phyloP scores from a whole-genome alignment of 2,113 vertebrate genomes.

The Brachyhypopomus occidentalis region DNA sequence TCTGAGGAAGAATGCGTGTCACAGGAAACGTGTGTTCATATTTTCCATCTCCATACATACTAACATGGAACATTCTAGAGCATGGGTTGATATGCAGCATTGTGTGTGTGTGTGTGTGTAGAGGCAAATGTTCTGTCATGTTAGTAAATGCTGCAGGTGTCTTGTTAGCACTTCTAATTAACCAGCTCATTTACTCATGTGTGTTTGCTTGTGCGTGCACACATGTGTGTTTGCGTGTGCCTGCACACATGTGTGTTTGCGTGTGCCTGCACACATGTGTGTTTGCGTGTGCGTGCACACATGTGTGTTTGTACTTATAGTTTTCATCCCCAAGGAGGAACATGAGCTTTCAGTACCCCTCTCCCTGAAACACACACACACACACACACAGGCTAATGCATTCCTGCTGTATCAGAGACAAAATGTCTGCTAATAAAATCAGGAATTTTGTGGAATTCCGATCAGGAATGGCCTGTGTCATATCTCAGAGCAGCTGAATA shows the following conservation, averaged over 20 bases:
- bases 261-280: slow-evolving; percentile 18
- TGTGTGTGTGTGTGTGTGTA: no score
- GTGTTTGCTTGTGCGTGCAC: slow-evolving; percentile 15
- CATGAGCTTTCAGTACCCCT: slow-evolving; percentile 7
- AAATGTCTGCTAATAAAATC: slow-evolving; percentile 43
- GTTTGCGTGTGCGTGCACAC: slow-evolving; percentile 10
- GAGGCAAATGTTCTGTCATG: slow-evolving; percentile 17
- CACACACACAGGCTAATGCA: slow-evolving; percentile 27
- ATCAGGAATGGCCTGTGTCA: slow-evolving; percentile 9
- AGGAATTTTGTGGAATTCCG: slow-evolving; percentile 34
- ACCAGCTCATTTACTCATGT: slow-evolving; percentile 28
- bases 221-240: slow-evolving; percentile 9
- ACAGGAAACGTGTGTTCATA: no score
- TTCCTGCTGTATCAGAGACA: slow-evolving; percentile 42
- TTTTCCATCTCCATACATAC: no score
- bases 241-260: neutral
- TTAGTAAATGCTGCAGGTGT: slow-evolving; percentile 28
- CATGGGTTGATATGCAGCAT: no score
- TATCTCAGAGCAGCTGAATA: neutral
- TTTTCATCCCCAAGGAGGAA: neutral
- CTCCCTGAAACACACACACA: neutral
- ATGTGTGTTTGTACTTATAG: neutral
- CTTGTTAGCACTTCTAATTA: slow-evolving; percentile 50
- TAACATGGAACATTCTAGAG: no score
- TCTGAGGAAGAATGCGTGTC: no score